Evolutionary conservation across 2,797 vertebrate species (phyloP).

Genomic region (Adelosebastes latens): DNA sequence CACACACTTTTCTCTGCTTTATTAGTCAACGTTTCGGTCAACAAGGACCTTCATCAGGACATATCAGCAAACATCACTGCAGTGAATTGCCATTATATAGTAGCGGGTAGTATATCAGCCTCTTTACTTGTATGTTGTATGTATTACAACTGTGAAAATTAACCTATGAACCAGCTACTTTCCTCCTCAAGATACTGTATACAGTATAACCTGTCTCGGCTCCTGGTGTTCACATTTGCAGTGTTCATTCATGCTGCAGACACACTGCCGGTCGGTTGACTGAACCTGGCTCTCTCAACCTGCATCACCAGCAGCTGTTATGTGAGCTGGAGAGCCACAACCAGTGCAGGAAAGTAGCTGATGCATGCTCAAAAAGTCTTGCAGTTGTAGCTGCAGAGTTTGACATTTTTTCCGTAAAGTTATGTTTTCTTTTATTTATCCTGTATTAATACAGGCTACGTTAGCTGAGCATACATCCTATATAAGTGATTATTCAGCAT

Average conservation of each 20-base stretch:
- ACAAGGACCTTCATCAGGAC: no score
- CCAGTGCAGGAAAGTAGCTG: conserved; percentile 26
- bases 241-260: conserved; percentile 49
- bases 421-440: conserved; percentile 4
- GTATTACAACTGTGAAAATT: neutral
- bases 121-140: neutral
- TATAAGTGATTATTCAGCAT: neutral
- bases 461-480: neutral
- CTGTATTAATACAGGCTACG: neutral
- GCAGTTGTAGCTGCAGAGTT: conserved; percentile 14
- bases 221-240: conserved; percentile 19
- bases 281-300: conserved; percentile 30
- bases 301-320: conserved; percentile 42
- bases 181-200: neutral
- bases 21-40: no score
- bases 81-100: neutral
- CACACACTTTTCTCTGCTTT: no score
- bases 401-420: neutral
- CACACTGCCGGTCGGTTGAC: conserved; percentile 8
- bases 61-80: neutral
- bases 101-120: neutral
- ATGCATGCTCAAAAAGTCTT: conserved; percentile 17
- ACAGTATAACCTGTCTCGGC: neutral
- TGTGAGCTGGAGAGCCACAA: conserved; percentile 14
- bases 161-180: neutral